Evolutionary conservation across 2,888 invertebrate genomes (phyloP), one percentile per base, ranked within the genome.

Genomic region (Campaea margaritaria): DNA sequence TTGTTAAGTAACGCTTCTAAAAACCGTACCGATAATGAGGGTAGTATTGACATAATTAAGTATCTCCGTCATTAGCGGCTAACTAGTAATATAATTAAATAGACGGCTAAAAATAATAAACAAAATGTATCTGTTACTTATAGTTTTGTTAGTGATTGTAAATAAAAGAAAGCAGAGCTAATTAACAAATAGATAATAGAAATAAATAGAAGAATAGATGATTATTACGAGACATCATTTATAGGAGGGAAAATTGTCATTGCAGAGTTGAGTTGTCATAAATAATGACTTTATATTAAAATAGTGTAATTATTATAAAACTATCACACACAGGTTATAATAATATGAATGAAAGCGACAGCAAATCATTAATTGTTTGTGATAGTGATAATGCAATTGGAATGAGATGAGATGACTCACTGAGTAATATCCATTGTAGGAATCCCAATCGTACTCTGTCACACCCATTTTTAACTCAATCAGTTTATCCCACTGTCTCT

Each of bases 361-460:
- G 46, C 43, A 63, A 61, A 51, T 54, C 60, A 59, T 15, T 14
- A 42, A 45, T 43, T 48, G 34, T 57, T 53, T 31, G 42, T 41
- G 44, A 42, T 50, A 58, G 31, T 55, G 38, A 56, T 50, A 58
- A 55, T 36, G 44, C 15, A 49, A 55, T 36, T 42, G 13, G 47
- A 55, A 63, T 50, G 42, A 13, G 61, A 65, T 62, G 65, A 63
- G 49, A 60, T 70, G 62, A 91, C 91, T 91, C 74, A 91, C 91
- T 74, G 91, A 91, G 75, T 84, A 87, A 78, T 84, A 90, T 82
- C 91, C 91, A 83, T 84, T 87, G 73, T 84, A 89, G 70, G 90
- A 85, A 73, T 91, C 91, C 91, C 91, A 92, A 77, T 91, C 91
- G 71, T 81, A 91, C 66, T 91, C 89, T 72, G 75, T 87, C 84